These are phyloP conservation scores for Diorhabda carinulata DNA, from an alignment of 1,140 invertebrate genomes.

Conservation along the genomic window DNA sequence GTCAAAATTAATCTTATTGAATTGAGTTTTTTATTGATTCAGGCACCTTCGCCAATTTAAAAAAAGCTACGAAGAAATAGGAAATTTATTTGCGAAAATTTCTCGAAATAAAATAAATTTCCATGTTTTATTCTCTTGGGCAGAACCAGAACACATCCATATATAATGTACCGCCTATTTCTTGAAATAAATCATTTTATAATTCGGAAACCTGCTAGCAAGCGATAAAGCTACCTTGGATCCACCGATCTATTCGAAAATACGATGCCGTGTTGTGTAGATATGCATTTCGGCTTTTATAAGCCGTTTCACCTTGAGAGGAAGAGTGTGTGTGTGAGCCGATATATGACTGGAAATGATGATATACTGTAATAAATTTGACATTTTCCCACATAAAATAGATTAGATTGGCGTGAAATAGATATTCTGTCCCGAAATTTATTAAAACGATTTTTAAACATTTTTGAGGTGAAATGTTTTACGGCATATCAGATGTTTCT, in stretches of 20 bases:
- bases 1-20: too few species aligned
- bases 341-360: conserved; percentile 33
- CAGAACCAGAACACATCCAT: conserved; percentile 21
- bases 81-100: background rate
- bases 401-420: conserved; percentile 2
- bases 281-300: conserved; percentile 40
- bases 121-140: conserved; percentile 6
- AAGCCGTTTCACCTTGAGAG: conserved; percentile 21
- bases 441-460: background rate
- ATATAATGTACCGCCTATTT: conserved; percentile 35
- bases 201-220: conserved; percentile 35
- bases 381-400: conserved; percentile 3
- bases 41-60: too few species aligned
- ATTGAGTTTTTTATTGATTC: too few species aligned
- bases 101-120: conserved; percentile 7
- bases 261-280: conserved; percentile 32
- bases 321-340: conserved; percentile 24
- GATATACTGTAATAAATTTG: conserved; percentile 25
- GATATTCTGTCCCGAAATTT: background rate
- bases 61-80: too few species aligned
- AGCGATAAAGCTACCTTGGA: conserved; percentile 37
- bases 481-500: too few species aligned
- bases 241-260: conserved; percentile 31
- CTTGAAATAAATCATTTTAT: conserved; percentile 36
- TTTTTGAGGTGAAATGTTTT: too few species aligned